Base-by-base conservation (phyloP, 2,888 invertebrate species). In the Erebia palarica region DNA sequence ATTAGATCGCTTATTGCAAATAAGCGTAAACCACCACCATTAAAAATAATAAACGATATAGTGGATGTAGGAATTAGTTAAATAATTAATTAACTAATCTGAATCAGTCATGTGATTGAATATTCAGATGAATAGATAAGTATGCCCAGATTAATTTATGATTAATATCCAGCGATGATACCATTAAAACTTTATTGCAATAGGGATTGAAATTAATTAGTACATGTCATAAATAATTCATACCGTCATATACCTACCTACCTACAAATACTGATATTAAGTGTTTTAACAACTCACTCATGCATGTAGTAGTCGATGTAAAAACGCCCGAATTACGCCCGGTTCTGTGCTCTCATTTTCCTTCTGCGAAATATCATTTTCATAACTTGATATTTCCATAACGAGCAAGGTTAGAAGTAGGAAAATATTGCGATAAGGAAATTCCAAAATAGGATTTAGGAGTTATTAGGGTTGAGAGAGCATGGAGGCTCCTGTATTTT, bases 151-250 rank as follows among this genome's bases (percentile, higher is more conserved):
- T 7, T 36, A 36, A 36, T 36, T 36, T 36, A 7, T 36, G 1
- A 65, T 42, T 55, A 57, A 55, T 16, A 42, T 55, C 36, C 53
- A 55, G 36, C 21, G 47, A 64, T 47, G 47, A 65, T 65, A 21
- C 5, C 44, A 51, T 65, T 69, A 49, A 42, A 65, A 55, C 16
- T 59, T 71, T 61, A 57, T 65, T 65, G 44, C 13, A 16, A 53
- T 47, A 58, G 3, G 36, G 13, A 64, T 49, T 64, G n/a, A 53
- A 16, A 44, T 27, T n/a, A 58, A 18, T 58, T 9, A 42, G 27
- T 59, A 53, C 36, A 27, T 49, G 49, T 8, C 49, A 68, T 61
- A 57, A 68, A 73, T 73, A 49, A 73, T 71, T 71, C 68, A 68
- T 71, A 27, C 11, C 57, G 72, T 65, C 53, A 73, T 68, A 66